A percentile compares a stretch with the other conserved stretches of the same genome.
Conservation (phyloP, 2,888 invertebrate species). For the Hirtodrosophila trivittata region DNA sequence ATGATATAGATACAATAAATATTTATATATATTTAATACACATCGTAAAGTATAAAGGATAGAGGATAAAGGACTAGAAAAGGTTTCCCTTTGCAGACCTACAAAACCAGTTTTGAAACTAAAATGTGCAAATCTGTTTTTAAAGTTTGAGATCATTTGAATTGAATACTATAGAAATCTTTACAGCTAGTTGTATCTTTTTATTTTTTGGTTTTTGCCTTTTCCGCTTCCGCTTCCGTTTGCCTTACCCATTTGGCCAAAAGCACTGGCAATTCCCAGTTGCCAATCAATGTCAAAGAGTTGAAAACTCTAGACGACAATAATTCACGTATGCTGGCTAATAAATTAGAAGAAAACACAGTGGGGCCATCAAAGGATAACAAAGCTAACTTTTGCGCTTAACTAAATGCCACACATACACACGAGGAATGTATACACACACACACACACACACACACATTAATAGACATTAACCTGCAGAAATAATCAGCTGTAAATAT, state of each 20-base stretch:
- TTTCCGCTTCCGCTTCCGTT: not conserved
- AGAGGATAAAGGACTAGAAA: no score
- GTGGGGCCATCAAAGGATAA: slow-evolving; percentile 73
- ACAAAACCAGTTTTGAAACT: no score
- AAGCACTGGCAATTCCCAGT: slow-evolving; percentile 54
- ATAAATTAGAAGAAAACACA: slow-evolving; percentile 68
- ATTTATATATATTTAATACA: no score
- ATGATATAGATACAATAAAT: no score
- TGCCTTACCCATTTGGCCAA: not conserved
- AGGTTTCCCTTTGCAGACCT: no score
- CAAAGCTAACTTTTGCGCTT: slow-evolving; percentile 69
- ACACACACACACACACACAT: slow-evolving; percentile 2
- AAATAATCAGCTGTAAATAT: slow-evolving; percentile 74
- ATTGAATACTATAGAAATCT: no score
- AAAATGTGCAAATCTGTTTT: no score
- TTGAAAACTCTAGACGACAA: slow-evolving; percentile 55
- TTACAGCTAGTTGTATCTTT: no score
- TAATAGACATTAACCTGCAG: slow-evolving; percentile 39
- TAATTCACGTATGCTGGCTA: slow-evolving; percentile 72
- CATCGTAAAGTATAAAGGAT: no score
- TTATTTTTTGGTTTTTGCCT: no score
- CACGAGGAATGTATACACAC: slow-evolving; percentile 2
- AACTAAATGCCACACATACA: slow-evolving; percentile 39
- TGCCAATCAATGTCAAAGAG: slow-evolving; percentile 69
- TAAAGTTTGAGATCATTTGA: no score